Percentiles rank a stretch among this genome's conserved stretches.
Conservation (phyloP, 2,797 vertebrate species). For the Bufotes viridis region DNA sequence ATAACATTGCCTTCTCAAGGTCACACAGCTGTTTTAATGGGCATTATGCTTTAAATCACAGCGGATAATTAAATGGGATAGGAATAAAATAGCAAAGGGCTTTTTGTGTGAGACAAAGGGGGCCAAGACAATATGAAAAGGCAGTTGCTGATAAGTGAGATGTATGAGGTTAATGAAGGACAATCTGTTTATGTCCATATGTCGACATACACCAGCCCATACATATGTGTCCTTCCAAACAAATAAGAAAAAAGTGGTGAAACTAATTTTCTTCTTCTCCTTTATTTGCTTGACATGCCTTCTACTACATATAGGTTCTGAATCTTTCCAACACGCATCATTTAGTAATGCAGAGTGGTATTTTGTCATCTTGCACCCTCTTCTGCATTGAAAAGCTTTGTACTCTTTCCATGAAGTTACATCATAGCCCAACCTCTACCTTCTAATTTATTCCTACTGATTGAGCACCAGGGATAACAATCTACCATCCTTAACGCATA, state of each 20-base stretch:
- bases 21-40: constrained; percentile 73
- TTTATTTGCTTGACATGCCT: not conserved
- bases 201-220: constrained; percentile 13
- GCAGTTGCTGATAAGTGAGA: constrained; percentile 58
- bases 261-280: not conserved
- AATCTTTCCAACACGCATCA: not conserved
- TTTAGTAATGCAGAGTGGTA: not conserved
- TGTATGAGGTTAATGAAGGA: constrained; percentile 55
- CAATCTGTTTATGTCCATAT: constrained; percentile 42
- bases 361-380: not conserved
- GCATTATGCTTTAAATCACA: constrained; percentile 75
- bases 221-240: not conserved
- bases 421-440: not conserved
- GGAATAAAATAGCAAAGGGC: constrained; percentile 63
- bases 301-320: not conserved
- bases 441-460: not conserved
- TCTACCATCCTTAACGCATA: not conserved
- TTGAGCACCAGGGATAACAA: not conserved
- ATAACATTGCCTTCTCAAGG: constrained; percentile 73
- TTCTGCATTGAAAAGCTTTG: no score
- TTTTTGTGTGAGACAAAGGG: constrained; percentile 51
- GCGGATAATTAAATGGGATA: constrained; percentile 74
- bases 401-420: not conserved
- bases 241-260: not conserved
- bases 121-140: constrained; percentile 57